Conservation (phyloP, 64 coral and sea anemone species). For the Dendrophyllia cribrosa region DNA sequence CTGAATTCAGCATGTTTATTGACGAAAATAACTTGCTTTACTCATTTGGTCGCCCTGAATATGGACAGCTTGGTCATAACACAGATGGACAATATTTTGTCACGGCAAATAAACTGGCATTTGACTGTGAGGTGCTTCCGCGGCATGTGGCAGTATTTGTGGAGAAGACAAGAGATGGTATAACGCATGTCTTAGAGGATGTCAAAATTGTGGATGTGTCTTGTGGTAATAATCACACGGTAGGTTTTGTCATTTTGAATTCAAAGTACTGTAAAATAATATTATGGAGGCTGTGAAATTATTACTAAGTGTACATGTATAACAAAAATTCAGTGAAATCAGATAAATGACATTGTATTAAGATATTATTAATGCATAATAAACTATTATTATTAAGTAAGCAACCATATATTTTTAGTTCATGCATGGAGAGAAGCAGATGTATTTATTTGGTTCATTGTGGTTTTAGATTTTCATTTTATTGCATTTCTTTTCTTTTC, state of each 20-base stretch:
- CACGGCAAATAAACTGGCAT: conserved; percentile 85
- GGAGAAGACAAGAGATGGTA: conserved; percentile 87
- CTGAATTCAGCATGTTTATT: conserved; percentile 94
- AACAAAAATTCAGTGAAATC: background rate
- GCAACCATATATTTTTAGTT: no score
- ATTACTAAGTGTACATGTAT: no score
- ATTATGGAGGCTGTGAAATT: no score
- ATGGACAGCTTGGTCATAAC: conserved; percentile 90
- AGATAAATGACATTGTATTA: background rate
- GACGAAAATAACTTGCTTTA: conserved; percentile 81
- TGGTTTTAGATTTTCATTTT: no score
- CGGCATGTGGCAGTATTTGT: conserved; percentile 84
- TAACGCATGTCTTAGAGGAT: conserved; percentile 78
- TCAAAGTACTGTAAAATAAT: background rate
- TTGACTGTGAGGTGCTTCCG: conserved; percentile 80
- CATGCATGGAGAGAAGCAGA: no score
- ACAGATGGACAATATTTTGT: conserved; percentile 94
- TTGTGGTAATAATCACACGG: conserved; percentile 85
- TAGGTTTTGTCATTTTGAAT: background rate
- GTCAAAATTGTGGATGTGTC: conserved; percentile 75
- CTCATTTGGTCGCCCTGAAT: conserved; percentile 89
- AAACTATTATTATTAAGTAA: no score
- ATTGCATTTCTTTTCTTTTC: no score
- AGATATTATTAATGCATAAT: background rate
- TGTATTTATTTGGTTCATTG: no score